phyloP scores from a whole-genome alignment of 30 jellyfish, hydroid and myxozoan genomes.

The Mastigias papua region DNA sequence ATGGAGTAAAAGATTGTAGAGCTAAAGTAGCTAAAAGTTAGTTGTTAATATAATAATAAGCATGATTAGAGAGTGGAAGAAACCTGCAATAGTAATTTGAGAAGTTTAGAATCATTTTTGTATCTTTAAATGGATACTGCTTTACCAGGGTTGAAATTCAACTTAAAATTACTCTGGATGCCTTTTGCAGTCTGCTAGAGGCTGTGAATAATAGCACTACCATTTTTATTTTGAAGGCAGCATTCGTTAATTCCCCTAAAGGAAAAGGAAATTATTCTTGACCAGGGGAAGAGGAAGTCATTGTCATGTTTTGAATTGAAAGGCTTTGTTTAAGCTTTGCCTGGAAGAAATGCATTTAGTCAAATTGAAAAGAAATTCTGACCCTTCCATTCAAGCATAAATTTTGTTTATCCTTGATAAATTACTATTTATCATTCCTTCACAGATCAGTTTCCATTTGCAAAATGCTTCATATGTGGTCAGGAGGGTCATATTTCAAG shows the following conservation, averaged over 20 bases:
- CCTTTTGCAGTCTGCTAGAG: no score
- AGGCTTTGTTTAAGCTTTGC: not conserved
- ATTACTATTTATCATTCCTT: not conserved
- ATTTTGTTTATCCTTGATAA: not conserved
- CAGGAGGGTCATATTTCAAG: slow-evolving; percentile 91
- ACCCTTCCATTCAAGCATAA: not conserved
- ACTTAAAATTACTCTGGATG: no score
- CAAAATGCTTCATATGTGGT: slow-evolving; percentile 91
- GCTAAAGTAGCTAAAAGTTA: slow-evolving; percentile 72
- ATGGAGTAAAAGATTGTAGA: slow-evolving; percentile 66
- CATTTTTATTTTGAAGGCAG: not conserved
- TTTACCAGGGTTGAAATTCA: no score
- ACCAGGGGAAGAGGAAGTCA: not conserved
- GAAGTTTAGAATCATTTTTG: no score
- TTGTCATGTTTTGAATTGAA: not conserved
- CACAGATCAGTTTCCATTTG: slow-evolving; percentile 85
- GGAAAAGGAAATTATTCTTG: no score
- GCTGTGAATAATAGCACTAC: no score
- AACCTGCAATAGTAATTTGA: no score
- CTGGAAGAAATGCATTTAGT: not conserved
- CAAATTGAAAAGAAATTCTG: not conserved
- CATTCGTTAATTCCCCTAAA: no score
- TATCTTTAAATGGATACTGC: no score
- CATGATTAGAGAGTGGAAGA: no score
- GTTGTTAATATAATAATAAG: not conserved